A percentile compares a stretch with the other conserved stretches of the same genome.
phyloP scores from a whole-genome alignment of 2,113 vertebrate species.

The Archilochus colubris region DNA sequence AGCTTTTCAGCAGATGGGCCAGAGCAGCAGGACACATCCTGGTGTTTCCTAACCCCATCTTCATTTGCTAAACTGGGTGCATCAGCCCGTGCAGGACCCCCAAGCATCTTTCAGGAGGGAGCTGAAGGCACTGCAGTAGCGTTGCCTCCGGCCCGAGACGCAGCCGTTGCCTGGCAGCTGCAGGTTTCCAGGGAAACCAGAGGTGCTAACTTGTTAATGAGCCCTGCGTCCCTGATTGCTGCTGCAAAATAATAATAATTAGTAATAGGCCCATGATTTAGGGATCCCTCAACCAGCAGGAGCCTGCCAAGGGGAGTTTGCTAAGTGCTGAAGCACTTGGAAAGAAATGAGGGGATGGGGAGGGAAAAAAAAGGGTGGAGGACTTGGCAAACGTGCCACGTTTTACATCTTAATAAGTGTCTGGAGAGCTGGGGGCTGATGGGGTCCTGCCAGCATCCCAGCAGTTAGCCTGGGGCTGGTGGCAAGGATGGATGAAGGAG shows the following conservation, averaged over 20 bases:
- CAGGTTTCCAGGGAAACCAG: slow-evolving; percentile 77
- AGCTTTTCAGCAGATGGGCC: not conserved
- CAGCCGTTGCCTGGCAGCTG: slow-evolving; percentile 79
- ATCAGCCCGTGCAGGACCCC: not conserved
- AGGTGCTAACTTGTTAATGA: slow-evolving; percentile 82
- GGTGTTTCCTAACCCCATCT: not conserved
- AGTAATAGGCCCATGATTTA: slow-evolving; percentile 49
- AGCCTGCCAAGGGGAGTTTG: slow-evolving; percentile 14
- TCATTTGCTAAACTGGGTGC: not conserved
- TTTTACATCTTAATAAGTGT: slow-evolving; percentile 18
- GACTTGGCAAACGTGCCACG: not conserved
- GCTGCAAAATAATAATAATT: slow-evolving; percentile 73
- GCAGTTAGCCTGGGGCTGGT: not conserved
- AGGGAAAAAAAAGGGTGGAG: not conserved
- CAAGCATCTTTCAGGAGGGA: not conserved
- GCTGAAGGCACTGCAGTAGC: slow-evolving; percentile 27
- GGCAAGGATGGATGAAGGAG: not conserved
- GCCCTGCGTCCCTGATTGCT: slow-evolving; percentile 63
- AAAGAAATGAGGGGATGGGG: not conserved
- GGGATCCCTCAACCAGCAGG: slow-evolving; percentile 34
- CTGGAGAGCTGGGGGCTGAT: not conserved
- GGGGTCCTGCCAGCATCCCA: not conserved
- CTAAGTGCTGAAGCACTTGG: slow-evolving; percentile 8
- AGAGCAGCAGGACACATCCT: not conserved
- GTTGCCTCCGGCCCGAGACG: slow-evolving; percentile 23